These are phyloP conservation scores for Gadopsis bispinosus DNA, from an alignment of 2,797 vertebrate genomes.

Conservation along the genomic window DNA sequence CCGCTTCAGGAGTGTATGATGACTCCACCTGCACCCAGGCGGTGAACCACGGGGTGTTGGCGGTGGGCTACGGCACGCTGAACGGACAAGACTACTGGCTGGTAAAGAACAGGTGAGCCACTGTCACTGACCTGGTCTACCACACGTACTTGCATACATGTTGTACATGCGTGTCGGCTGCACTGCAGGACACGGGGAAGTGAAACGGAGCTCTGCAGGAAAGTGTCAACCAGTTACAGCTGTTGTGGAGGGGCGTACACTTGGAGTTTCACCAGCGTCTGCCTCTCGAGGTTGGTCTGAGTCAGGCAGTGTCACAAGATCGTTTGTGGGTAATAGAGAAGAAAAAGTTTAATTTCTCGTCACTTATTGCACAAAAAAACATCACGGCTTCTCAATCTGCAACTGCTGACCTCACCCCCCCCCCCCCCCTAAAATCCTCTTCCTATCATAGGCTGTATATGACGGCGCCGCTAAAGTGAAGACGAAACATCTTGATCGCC, in stretches of 20 bases:
- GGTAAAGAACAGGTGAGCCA: constrained; percentile 93
- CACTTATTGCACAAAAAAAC: neutral
- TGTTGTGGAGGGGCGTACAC: neutral
- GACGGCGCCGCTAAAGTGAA: no score
- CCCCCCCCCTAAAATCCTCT: neutral
- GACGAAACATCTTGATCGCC: no score
- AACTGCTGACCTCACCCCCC: neutral
- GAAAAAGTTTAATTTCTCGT: constrained; percentile 17
- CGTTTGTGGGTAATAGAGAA: neutral
- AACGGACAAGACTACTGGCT: constrained; percentile 91
- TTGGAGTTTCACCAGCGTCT: neutral
- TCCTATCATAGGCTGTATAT: no score
- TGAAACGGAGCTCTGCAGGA: constrained; percentile 6
- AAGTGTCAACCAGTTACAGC: neutral
- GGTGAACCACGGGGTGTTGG: constrained; percentile 89
- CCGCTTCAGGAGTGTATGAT: constrained; percentile 88
- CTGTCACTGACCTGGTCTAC: neutral
- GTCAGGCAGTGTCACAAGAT: neutral
- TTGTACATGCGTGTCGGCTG: neutral
- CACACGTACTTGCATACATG: no score
- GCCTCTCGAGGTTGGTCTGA: neutral
- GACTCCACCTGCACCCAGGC: constrained; percentile 83
- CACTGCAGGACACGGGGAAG: constrained; percentile 18
- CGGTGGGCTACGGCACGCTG: constrained; percentile 88
- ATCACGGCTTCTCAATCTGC: neutral